A percentile compares a stretch with the other conserved stretches of the same genome.
Evolutionary conservation across 2,797 vertebrate genomes (phyloP).

Genomic region (Gymnothorax reevesii): DNA sequence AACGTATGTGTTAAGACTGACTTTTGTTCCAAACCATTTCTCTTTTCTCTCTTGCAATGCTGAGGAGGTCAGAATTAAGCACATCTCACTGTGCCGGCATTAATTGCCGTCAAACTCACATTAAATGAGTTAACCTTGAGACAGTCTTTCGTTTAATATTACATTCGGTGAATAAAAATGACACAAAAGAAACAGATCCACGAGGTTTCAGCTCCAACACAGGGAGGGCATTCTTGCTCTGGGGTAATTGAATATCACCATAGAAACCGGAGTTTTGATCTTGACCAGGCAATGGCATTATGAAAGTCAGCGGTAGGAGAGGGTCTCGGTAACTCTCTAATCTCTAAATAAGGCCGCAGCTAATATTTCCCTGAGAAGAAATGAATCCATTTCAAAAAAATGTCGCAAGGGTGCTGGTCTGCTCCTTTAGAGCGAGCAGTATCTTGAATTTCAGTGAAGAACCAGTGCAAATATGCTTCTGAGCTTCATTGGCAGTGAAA

Average conservation of each 20-base stretch:
- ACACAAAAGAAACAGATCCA: background rate
- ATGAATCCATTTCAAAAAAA: background rate
- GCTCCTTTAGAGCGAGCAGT: background rate
- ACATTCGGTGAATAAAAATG: background rate
- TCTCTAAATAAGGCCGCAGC: background rate
- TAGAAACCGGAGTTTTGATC: constrained; percentile 27
- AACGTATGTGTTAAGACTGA: background rate
- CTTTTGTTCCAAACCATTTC: background rate
- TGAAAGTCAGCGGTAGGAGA: background rate
- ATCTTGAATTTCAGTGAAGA: background rate
- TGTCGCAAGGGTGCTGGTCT: background rate
- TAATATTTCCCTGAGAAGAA: background rate
- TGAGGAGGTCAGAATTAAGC: background rate
- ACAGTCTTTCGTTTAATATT: constrained; percentile 5
- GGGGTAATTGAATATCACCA: constrained; percentile 13
- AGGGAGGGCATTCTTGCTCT: background rate
- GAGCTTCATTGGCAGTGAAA: background rate
- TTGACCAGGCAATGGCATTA: background rate
- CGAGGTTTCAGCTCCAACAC: background rate
- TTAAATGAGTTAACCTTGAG: background rate
- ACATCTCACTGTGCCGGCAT: background rate
- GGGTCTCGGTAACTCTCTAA: background rate
- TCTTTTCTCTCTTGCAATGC: background rate
- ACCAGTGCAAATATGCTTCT: background rate
- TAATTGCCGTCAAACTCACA: background rate